Percentiles rank a stretch among this genome's conserved stretches.
These are phyloP conservation scores for Cancer borealis DNA, from an alignment of 2,888 invertebrate species.

Conservation along the genomic window DNA sequence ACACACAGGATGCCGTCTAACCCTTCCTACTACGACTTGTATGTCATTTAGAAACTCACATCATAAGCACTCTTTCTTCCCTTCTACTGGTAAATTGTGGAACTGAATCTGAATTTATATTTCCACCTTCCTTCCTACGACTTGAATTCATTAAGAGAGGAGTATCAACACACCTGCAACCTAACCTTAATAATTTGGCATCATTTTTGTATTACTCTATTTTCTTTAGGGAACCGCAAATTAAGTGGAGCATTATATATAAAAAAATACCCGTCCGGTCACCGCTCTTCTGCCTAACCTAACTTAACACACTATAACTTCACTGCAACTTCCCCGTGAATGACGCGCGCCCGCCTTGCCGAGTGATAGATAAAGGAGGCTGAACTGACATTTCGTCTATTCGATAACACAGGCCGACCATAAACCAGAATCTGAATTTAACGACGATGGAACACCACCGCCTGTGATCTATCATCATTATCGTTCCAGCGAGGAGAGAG, in stretches of 20 bases:
- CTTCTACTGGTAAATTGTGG: no score
- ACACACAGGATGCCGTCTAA: no score
- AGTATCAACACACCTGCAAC: no score
- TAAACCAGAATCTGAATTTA: conserved; percentile 58
- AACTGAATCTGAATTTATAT: no score
- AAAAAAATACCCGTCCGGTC: background rate
- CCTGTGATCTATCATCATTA: conserved; percentile 47
- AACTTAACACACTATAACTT: background rate
- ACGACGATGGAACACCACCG: conserved; percentile 36
- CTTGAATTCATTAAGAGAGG: no score
- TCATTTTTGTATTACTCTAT: no score
- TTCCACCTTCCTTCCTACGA: no score
- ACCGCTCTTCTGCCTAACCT: background rate
- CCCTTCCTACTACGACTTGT: no score
- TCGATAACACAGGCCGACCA: conserved; percentile 26
- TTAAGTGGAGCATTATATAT: no score
- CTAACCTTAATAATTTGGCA: background rate
- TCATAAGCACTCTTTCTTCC: no score
- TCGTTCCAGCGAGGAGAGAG: background rate
- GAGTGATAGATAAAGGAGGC: conserved; percentile 43
- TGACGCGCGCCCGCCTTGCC: background rate
- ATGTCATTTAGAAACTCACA: no score
- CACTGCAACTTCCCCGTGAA: background rate
- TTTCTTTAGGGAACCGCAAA: no score
- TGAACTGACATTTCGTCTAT: conserved; percentile 43